Conservation (phyloP, 2,888 invertebrate species). For the Agrochola macilenta region DNA sequence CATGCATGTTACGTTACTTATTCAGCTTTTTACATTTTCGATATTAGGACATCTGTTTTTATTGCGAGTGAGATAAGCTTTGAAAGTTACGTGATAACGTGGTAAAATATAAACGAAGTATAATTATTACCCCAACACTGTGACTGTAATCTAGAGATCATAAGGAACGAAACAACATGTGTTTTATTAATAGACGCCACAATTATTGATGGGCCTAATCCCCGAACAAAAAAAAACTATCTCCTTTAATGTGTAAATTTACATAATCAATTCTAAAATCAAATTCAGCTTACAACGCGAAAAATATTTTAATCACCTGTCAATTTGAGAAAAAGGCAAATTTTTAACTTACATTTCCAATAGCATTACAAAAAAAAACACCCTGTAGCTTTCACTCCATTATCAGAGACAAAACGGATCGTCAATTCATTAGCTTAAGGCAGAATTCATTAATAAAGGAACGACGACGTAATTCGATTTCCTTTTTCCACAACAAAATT, state of each 20-base stretch:
- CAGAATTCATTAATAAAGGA: slow-evolving; percentile 59
- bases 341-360: slow-evolving; percentile 17
- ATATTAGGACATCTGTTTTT: not conserved
- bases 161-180: no score
- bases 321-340: slow-evolving; percentile 40
- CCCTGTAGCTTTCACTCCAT: slow-evolving; percentile 38
- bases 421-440: slow-evolving; percentile 57
- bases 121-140: no score
- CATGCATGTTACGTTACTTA: not conserved
- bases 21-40: slow-evolving; percentile 3
- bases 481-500: slow-evolving; percentile 50
- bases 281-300: not conserved
- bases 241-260: no score
- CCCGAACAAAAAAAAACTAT: no score
- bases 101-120: no score
- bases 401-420: slow-evolving; percentile 53
- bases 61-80: no score
- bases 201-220: no score
- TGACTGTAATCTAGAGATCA: not conserved
- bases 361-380: slow-evolving; percentile 12
- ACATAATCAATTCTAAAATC: no score
- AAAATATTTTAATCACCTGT: slow-evolving; percentile 30
- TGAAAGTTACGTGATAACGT: not conserved
- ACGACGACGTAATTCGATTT: slow-evolving; percentile 52
- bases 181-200: no score